Conservation (phyloP, 2,113 vertebrate species). For the Xyrauchen texanus region DNA sequence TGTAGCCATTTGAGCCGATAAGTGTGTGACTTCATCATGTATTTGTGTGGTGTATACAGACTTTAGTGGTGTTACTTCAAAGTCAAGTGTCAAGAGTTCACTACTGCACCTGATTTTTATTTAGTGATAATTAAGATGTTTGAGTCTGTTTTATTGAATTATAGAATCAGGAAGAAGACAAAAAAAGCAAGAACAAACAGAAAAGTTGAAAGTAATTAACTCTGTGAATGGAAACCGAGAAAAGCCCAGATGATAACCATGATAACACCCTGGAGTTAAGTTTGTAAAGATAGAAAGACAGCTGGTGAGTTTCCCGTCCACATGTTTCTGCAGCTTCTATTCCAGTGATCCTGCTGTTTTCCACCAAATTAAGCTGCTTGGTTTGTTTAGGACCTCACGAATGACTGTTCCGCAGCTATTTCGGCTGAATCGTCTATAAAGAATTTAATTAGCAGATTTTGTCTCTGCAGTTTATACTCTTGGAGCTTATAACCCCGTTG, state of each 20-base stretch:
- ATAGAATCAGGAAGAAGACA: not conserved
- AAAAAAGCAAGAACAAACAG: not conserved
- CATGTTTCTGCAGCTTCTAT: slow-evolving; percentile 4
- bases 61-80: no score
- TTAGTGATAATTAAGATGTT: no score
- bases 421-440: not conserved
- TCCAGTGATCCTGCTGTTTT: slow-evolving; percentile 24
- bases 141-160: slow-evolving; percentile 31
- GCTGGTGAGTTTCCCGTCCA: not conserved
- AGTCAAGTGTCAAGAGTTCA: no score
- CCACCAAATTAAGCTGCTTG: slow-evolving; percentile 34
- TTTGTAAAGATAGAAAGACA: slow-evolving; percentile 15
- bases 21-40: no score
- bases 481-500: not conserved
- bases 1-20: no score
- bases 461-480: not conserved
- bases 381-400: not conserved
- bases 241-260: slow-evolving; percentile 10
- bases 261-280: slow-evolving; percentile 1
- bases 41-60: no score
- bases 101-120: no score
- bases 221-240: not conserved
- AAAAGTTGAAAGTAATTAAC: not conserved
- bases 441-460: not conserved
- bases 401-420: not conserved